Conservation (phyloP, 2,797 vertebrate genomes). For the Sebastes diploproa region DNA sequence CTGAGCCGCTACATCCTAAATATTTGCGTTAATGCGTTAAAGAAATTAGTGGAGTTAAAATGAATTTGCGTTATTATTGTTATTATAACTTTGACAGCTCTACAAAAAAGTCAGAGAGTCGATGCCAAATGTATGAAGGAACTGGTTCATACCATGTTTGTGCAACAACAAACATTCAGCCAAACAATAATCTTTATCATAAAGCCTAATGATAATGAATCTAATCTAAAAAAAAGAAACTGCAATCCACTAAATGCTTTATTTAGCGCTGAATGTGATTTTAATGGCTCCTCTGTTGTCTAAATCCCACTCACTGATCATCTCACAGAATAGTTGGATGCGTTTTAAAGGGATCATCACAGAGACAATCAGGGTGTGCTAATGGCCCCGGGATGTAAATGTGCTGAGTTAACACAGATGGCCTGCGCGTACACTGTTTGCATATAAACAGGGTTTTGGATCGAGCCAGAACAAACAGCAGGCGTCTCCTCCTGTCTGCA, state of each 20-base stretch:
- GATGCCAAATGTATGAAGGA: background rate
- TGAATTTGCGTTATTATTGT: no score
- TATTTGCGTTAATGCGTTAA: no score
- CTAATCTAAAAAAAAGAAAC: background rate
- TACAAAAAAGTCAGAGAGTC: background rate
- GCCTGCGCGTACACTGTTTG: constrained; percentile 39
- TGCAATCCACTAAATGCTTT: background rate
- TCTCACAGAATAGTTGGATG: constrained; percentile 6
- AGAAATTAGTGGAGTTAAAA: no score
- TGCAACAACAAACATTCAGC: background rate
- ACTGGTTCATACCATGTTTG: background rate
- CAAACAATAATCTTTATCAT: background rate
- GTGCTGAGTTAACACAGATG: constrained; percentile 57
- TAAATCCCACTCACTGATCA: constrained; percentile 5
- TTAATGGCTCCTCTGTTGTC: constrained; percentile 1
- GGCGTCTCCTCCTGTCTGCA: constrained; percentile 26
- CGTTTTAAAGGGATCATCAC: constrained; percentile 35
- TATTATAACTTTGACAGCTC: no score
- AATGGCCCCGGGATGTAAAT: constrained; percentile 32
- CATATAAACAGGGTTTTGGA: constrained; percentile 48
- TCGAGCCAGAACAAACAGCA: constrained; percentile 50
- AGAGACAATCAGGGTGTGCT: constrained; percentile 7
- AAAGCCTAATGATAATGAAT: background rate
- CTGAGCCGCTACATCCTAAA: no score
- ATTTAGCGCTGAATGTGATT: background rate